phyloP scores from a whole-genome alignment of 2,113 vertebrate species.

The Loxodonta africana region DNA sequence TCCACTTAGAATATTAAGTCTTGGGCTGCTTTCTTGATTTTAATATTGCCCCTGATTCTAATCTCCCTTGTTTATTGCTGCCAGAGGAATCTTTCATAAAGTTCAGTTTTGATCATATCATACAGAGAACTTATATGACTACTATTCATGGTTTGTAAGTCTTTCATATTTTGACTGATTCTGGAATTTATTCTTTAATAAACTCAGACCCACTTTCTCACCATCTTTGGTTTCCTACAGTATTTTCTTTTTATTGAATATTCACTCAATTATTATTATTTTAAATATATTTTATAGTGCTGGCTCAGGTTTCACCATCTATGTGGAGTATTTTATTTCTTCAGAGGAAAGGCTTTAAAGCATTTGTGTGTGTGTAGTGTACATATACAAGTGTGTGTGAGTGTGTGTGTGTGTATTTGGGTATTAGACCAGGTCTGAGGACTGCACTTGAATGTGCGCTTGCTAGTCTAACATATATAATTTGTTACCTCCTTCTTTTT shows the following conservation, averaged over 20 bases:
- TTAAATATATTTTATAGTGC: neutral
- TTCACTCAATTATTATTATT: neutral
- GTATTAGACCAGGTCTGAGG: neutral
- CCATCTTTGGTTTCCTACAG: neutral
- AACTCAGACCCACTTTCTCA: neutral
- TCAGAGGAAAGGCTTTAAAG: neutral
- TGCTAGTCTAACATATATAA: neutral
- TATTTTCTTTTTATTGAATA: constrained; percentile 3
- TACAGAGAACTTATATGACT: neutral
- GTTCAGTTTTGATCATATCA: neutral
- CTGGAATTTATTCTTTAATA: constrained; percentile 13
- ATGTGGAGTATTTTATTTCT: neutral
- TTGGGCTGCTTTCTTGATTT: neutral
- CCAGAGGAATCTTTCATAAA: neutral
- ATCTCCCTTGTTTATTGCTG: neutral
- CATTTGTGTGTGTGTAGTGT: neutral
- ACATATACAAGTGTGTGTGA: neutral
- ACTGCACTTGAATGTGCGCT: neutral
- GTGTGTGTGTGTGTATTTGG: neutral
- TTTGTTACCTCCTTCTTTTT: constrained; percentile 3
- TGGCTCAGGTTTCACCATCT: neutral
- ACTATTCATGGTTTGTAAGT: constrained; percentile 27
- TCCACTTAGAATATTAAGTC: neutral
- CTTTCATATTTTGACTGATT: neutral
- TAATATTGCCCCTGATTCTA: neutral